Base-by-base conservation (phyloP, 1,140 invertebrate species). In the Trichonephila inaurata region DNA sequence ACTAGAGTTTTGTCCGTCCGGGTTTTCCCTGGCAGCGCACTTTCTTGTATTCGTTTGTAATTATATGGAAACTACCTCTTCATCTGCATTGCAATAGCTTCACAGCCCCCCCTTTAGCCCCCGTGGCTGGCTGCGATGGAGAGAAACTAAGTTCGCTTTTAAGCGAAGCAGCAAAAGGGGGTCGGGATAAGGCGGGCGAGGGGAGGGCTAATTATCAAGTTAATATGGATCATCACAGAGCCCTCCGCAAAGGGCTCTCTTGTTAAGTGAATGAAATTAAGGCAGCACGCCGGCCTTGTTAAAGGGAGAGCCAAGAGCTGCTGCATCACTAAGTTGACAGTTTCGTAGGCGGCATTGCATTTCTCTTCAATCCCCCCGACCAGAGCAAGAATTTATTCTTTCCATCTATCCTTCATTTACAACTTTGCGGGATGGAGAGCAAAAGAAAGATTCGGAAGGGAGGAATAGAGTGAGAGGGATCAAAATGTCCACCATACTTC, bases 1-100 rank as follows among this genome's bases (percentile, higher is more conserved):
- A 51, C 92, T 93, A 93, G 92, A 62, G 60, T 88, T 85, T 92
- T 92, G 92, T 89, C 92, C 92, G 92, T 89, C 66, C 18, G 91
- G 51, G 64, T 44, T 40, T 58, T 44, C 28, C 24, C 62, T 87
- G 64, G 89, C 87, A 72, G 92, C 92, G 92, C 92, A 93, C 92
- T 94, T 94, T 94, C 94, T 94, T 94, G 94, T 92, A 94, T 94
- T 94, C 94, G 94, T 94, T 94, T 94, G 90, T 94, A 94, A 94
- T 94, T 94, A 94, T 94, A 94, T 94, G 94, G 94, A 94, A 94
- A 94, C 89, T 94, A 94, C 85, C 77, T 90, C 90, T 94, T 94
- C 94, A 94, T 94, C 94, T 94, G 94, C 94, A 94, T 94, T 92
- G 94, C 94, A 94, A 94, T 94, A 86, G 69, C 85, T 81, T 91